Evolutionary conservation across 2,888 invertebrate species (phyloP), one percentile per base, ranked within the genome.

Genomic region (Erynnis tages): DNA sequence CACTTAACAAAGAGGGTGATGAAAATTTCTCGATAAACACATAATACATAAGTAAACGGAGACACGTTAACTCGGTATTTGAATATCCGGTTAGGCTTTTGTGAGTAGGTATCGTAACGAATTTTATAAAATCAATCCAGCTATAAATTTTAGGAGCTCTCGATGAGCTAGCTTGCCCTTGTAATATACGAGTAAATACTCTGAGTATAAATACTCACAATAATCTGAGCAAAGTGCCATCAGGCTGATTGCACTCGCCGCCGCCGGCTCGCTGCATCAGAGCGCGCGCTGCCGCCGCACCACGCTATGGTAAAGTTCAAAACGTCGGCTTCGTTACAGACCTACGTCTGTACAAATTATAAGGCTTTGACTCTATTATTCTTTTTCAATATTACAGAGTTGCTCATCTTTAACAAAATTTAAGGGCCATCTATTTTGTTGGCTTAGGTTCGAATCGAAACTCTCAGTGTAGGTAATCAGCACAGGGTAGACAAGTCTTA

Each of bases 151-250:
- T 2, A 16, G 16, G 32, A 21, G 40, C 10, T 16, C 11, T 17
- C 30, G 48, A 40, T 40, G 48, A 49, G 48, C 40, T 30, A 40
- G 32, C 29, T 30, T 40, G 48, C 48, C 48, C 48, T 40, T 48
- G 48, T 48, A 48, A 40, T 32, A 17, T 48, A 48, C n/a, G n/a
- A n/a, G n/a, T n/a, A n/a, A n/a, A n/a, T n/a, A n/a, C n/a, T n/a
- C n/a, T n/a, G n/a, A n/a, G n/a, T n/a, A n/a, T n/a, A n/a, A n/a
- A n/a, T n/a, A 48, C 30, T 40, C 32, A 40, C 40, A 40, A 37
- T 47, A 47, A 40, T 32, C 16, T 32, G 13, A 40, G 30, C 32
- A 40, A 19, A 11, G 38, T 17, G 27, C 29, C 43, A 17, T 29
- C 43, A 29, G 17, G 25, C 14, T 40, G 41, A 25, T 38, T 38